phyloP scores from a whole-genome alignment of 2,113 vertebrate species.

The Gambusia affinis region DNA sequence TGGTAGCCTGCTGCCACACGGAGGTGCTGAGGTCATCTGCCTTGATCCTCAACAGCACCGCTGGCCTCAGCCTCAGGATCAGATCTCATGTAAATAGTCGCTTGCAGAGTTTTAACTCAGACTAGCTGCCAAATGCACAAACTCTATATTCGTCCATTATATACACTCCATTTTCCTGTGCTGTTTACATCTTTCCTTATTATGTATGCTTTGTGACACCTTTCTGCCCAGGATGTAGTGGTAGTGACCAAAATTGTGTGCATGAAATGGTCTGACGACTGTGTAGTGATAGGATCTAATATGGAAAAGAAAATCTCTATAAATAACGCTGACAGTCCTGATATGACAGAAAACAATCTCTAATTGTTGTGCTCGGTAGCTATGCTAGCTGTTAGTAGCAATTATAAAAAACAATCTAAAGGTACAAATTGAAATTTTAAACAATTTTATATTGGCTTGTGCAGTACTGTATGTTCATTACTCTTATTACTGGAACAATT shows the following conservation, averaged over 20 bases:
- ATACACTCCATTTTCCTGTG: constrained; percentile 43
- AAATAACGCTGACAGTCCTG: too few species aligned
- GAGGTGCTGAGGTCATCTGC: constrained; percentile 72
- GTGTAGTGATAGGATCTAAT: too few species aligned
- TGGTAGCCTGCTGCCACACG: constrained; percentile 54
- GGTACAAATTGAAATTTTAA: too few species aligned
- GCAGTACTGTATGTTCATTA: too few species aligned
- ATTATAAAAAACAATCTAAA: too few species aligned
- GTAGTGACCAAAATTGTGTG: constrained; percentile 45
- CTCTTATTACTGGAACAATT: too few species aligned
- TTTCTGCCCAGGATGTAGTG: constrained; percentile 29
- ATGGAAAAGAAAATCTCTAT: too few species aligned
- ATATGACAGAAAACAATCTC: too few species aligned
- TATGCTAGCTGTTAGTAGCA: too few species aligned
- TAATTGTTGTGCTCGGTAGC: too few species aligned
- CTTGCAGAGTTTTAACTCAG: constrained; percentile 10
- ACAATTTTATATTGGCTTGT: too few species aligned
- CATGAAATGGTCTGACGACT: constrained; percentile 26
- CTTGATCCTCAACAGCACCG: constrained; percentile 49
- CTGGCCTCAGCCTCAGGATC: constrained; percentile 28
- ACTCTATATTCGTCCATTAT: background rate
- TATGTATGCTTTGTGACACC: constrained; percentile 58
- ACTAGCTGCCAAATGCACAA: constrained; percentile 22
- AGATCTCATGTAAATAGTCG: constrained; percentile 39
- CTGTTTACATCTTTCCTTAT: constrained; percentile 71